Conservation (phyloP, 2,888 invertebrate species). For the Limnephilus lunatus region DNA sequence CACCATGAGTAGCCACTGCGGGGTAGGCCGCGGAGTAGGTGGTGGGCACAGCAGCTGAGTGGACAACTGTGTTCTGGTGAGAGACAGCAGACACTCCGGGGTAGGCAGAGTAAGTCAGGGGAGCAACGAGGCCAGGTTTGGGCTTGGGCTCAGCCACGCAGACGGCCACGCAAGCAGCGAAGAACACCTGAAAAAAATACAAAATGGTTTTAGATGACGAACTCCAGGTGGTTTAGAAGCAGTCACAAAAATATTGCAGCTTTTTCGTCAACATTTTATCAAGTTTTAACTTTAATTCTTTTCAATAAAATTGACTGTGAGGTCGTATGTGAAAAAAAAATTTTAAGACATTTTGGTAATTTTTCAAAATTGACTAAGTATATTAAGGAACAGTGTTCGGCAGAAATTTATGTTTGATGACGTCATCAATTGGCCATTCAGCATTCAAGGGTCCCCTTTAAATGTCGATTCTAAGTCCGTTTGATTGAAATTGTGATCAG, state of each 20-base stretch:
- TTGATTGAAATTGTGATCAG: too few relatives aligned
- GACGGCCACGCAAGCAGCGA: conserved; percentile 71
- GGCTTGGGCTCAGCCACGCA: conserved; percentile 68
- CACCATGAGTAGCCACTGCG: conserved; percentile 36
- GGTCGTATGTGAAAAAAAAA: too few relatives aligned
- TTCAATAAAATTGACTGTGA: too few relatives aligned
- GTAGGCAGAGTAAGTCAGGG: conserved; percentile 65
- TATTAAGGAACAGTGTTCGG: too few relatives aligned
- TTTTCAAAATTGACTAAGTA: too few relatives aligned
- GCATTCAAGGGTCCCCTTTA: too few relatives aligned
- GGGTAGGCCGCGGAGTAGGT: conserved; percentile 70
- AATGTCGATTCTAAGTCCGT: too few relatives aligned
- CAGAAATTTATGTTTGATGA: too few relatives aligned
- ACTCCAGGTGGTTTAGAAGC: not conserved
- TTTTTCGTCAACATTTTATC: not conserved
- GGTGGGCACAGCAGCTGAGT: conserved; percentile 57
- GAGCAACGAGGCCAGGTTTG: conserved; percentile 68
- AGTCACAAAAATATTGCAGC: not conserved
- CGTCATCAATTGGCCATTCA: too few relatives aligned
- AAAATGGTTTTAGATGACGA: not conserved
- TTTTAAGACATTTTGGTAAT: too few relatives aligned
- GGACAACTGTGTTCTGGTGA: not conserved
- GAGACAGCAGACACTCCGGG: conserved; percentile 69
- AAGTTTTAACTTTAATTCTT: too few relatives aligned
- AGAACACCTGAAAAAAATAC: conserved; percentile 69